Percentiles rank a stretch among this genome's conserved stretches.
Evolutionary conservation across 2,888 invertebrate species (phyloP).

Genomic region (Lypha dubia): DNA sequence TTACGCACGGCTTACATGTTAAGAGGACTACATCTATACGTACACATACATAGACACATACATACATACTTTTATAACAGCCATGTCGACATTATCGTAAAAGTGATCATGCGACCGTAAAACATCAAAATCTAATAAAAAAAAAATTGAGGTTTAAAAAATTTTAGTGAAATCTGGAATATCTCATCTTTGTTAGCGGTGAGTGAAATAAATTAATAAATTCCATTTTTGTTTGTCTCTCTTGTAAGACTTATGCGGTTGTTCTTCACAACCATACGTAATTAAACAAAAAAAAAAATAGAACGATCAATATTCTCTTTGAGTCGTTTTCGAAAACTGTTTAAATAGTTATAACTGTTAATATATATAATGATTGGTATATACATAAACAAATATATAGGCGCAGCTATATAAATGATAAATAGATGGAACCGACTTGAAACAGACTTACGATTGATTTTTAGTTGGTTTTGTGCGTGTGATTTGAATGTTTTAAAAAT

Average conservation of each 20-base stretch:
- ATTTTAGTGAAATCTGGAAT: no score
- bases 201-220: no score
- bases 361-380: not conserved
- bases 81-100: no score
- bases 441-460: not conserved
- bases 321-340: not conserved
- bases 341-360: not conserved
- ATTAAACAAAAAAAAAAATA: not conserved
- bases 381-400: not conserved
- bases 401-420: not conserved
- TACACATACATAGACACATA: no score
- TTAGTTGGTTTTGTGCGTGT: not conserved
- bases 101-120: no score
- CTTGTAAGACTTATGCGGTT: not conserved
- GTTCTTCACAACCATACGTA: not conserved
- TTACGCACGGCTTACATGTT: no score
- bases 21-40: no score
- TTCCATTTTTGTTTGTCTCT: no score
- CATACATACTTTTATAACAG: no score
- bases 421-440: not conserved
- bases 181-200: no score
- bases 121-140: no score
- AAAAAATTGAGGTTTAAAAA: no score
- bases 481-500: not conserved
- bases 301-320: not conserved